phyloP scores from a whole-genome alignment of 2,797 vertebrate genomes.

The Platyrinchus mystaceus region DNA sequence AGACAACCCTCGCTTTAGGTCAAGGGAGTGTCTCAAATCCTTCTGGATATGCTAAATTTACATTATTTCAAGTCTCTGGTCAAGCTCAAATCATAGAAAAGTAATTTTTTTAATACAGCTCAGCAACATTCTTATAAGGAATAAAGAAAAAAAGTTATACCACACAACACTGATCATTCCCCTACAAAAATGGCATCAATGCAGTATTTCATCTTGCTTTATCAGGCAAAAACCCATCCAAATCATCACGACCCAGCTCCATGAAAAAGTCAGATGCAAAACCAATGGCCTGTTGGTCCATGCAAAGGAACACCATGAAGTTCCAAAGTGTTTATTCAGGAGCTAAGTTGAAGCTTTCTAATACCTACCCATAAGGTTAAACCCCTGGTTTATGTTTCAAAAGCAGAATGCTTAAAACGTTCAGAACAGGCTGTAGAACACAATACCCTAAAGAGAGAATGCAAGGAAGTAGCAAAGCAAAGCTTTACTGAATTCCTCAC shows the following conservation, averaged over 20 bases:
- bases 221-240: not conserved
- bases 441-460: not conserved
- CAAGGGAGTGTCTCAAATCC: not conserved
- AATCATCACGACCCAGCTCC: not conserved
- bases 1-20: not conserved
- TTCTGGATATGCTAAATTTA: not conserved
- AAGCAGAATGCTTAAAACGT: not conserved
- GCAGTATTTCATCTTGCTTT: not conserved
- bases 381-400: accelerated
- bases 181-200: not conserved
- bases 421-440: not conserved
- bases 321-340: not conserved
- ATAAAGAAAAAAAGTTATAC: not conserved
- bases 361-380: not conserved
- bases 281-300: not conserved
- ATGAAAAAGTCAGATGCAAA: not conserved
- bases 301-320: not conserved
- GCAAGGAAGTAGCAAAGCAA: not conserved
- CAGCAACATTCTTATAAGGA: not conserved
- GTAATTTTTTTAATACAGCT: not conserved
- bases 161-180: not conserved
- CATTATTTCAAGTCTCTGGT: not conserved
- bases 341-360: not conserved
- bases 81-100: not conserved
- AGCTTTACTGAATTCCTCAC: not conserved